phyloP scores from a whole-genome alignment of 2,797 vertebrate species.

The Anabacerthia variegaticeps region DNA sequence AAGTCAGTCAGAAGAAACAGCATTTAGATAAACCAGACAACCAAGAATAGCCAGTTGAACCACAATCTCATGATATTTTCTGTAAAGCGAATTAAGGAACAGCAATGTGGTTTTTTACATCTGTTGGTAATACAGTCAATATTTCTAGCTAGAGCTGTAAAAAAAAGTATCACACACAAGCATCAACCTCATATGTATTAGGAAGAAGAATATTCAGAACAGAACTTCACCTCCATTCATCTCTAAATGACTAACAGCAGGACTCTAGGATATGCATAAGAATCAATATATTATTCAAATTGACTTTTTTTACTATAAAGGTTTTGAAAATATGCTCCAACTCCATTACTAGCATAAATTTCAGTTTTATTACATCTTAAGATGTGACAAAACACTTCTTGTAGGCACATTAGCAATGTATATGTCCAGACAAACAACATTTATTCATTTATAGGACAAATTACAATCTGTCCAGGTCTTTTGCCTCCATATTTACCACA shows the following conservation, averaged over 20 bases:
- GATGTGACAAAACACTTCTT: background rate
- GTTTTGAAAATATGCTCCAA: background rate
- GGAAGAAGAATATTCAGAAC: slow-evolving; percentile 21
- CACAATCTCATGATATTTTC: background rate
- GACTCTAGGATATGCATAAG: background rate
- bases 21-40: background rate
- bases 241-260: slow-evolving; percentile 8
- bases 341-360: background rate
- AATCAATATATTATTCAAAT: slow-evolving; percentile 22
- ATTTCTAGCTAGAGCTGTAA: background rate
- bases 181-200: background rate
- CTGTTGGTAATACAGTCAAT: background rate
- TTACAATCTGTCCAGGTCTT: background rate
- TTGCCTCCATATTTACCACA: background rate
- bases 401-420: background rate
- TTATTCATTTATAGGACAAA: background rate
- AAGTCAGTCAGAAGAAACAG: background rate
- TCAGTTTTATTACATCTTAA: background rate
- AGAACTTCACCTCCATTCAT: background rate
- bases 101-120: background rate
- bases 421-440: background rate
- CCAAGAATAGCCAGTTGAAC: background rate
- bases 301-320: background rate
- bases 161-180: background rate
- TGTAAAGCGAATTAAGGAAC: background rate